A percentile compares a stretch with the other conserved stretches of the same genome.
Conservation (phyloP, 2,113 vertebrate species). For the Zosterops lateralis region DNA sequence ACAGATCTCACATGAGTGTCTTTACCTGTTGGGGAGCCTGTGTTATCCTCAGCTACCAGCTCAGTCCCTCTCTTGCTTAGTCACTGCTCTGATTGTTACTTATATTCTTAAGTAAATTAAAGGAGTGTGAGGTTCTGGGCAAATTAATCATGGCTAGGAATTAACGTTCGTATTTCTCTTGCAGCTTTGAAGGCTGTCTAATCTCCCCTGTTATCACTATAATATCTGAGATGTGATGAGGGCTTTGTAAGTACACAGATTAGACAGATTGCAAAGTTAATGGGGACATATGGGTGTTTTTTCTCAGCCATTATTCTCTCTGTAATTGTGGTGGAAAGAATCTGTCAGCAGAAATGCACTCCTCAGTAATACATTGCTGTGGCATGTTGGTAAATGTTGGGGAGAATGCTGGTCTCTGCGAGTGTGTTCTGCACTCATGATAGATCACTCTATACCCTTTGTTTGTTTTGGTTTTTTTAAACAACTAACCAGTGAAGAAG, state of each 20-base stretch:
- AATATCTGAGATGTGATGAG: conserved; percentile 34
- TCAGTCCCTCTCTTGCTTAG: neutral
- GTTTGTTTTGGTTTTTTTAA: neutral
- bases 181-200: conserved; percentile 44
- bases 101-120: conserved; percentile 43
- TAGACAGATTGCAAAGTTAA: conserved; percentile 62
- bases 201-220: conserved; percentile 20
- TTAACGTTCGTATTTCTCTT: neutral
- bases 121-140: conserved; percentile 24
- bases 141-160: conserved; percentile 28
- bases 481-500: neutral
- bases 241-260: conserved; percentile 30
- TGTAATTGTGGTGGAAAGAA: conserved; percentile 61
- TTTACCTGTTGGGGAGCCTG: neutral
- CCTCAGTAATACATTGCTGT: conserved; percentile 34
- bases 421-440: neutral
- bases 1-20: neutral
- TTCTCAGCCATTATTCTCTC: conserved; percentile 53
- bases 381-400: neutral
- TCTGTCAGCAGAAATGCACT: conserved; percentile 56
- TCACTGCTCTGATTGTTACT: neutral
- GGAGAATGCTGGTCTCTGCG: neutral
- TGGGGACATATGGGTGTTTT: conserved; percentile 55
- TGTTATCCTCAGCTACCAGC: neutral
- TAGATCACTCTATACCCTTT: neutral